These are phyloP conservation scores for Micropterix aruncella DNA, from an alignment of 2,888 invertebrate genomes.

Conservation along the genomic window DNA sequence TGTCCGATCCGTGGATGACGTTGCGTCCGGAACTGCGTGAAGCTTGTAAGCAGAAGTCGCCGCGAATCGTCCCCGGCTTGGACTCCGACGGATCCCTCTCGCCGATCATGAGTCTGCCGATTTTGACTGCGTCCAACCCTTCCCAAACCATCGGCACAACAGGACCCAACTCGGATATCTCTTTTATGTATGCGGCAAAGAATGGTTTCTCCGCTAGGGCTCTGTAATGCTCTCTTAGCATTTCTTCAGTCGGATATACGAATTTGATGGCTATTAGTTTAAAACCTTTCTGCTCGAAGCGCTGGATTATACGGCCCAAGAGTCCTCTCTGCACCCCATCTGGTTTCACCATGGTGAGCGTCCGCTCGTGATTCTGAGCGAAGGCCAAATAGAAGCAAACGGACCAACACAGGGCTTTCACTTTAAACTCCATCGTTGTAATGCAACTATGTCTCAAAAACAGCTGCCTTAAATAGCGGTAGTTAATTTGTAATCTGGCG, in stretches of 20 bases:
- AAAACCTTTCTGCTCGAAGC: slow-evolving; percentile 95
- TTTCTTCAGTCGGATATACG: slow-evolving; percentile 73
- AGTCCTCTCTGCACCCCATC: slow-evolving; percentile 97
- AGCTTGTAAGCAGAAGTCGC: slow-evolving; percentile 90
- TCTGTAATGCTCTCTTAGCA: slow-evolving; percentile 85
- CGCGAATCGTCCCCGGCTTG: slow-evolving; percentile 92
- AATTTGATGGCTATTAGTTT: slow-evolving; percentile 94
- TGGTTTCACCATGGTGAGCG: slow-evolving; percentile 97
- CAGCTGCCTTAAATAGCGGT: no score
- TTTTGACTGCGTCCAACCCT: slow-evolving; percentile 88
- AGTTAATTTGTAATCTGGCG: no score
- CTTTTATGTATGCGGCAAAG: slow-evolving; percentile 86
- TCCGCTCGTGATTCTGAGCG: no score
- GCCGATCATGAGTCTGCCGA: slow-evolving; percentile 91
- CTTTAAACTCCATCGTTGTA: no score
- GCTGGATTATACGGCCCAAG: slow-evolving; percentile 87
- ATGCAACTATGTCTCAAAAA: no score
- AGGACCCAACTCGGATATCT: slow-evolving; percentile 94
- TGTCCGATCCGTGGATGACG: slow-evolving; percentile 94
- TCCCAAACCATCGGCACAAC: slow-evolving; percentile 96
- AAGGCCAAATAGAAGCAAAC: no score
- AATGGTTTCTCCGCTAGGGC: slow-evolving; percentile 84
- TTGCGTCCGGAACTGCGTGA: no score
- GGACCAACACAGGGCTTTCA: no score
- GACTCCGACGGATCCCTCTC: slow-evolving; percentile 96